Percentiles rank a stretch among this genome's conserved stretches.
These are phyloP conservation scores for Drosophila subsilvestris DNA, from an alignment of 2,888 invertebrate species.

Conservation along the genomic window DNA sequence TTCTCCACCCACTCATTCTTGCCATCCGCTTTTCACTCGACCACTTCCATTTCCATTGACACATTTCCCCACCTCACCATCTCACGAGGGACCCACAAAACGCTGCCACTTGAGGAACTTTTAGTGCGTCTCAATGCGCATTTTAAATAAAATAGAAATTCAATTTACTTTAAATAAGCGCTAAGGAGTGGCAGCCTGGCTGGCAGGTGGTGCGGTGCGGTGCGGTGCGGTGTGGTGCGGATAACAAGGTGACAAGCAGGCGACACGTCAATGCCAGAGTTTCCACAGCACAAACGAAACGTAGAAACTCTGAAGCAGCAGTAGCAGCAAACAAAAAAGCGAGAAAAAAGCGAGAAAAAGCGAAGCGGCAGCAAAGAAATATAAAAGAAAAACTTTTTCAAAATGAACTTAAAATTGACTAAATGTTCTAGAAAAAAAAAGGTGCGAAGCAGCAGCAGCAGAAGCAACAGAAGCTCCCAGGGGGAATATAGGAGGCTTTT, in stretches of 20 bases:
- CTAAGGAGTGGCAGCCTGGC: slow-evolving; percentile 21
- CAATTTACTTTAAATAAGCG: slow-evolving; percentile 79
- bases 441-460: slow-evolving; percentile 43
- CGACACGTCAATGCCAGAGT: slow-evolving; percentile 53
- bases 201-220: not conserved
- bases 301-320: slow-evolving; percentile 27
- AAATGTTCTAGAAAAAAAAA: slow-evolving; percentile 71
- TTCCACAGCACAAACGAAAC: slow-evolving; percentile 43
- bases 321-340: not conserved
- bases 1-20: not conserved
- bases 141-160: slow-evolving; percentile 80
- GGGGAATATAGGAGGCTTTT: slow-evolving; percentile 43
- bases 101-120: slow-evolving; percentile 73
- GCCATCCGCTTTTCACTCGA: not conserved
- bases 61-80: not conserved
- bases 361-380: slow-evolving; percentile 12
- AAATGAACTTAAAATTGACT: slow-evolving; percentile 79
- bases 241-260: slow-evolving; percentile 42
- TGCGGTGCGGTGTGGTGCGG: not conserved
- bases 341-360: not conserved
- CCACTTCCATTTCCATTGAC: not conserved
- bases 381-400: slow-evolving; percentile 55
- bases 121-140: slow-evolving; percentile 80
- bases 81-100: slow-evolving; percentile 41
- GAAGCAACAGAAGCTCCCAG: slow-evolving; percentile 33